Base-by-base conservation (phyloP, 2,888 invertebrate species). In the Campaea margaritaria region DNA sequence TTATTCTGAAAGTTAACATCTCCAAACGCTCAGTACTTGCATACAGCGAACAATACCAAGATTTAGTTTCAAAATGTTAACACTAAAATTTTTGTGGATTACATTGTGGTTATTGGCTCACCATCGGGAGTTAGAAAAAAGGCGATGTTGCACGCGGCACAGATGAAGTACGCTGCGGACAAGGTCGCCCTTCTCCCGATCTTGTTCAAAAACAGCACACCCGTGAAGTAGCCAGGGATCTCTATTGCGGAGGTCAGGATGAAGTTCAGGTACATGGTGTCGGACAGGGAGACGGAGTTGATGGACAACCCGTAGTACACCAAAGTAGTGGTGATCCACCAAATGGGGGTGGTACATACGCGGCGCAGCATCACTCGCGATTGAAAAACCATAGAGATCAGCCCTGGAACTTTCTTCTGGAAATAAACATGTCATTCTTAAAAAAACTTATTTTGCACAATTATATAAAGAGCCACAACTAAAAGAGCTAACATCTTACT, bases 231-330 rank as follows among this genome's bases (percentile, higher is more conserved):
- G 0, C 95, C 96, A 0, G 96, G 96, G 60, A 96, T 94, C 81
- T 96, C 96, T 15, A 95, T 93, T 13, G 93, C 82, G 0, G 93
- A 86, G 0, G 94, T 94, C 53, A 95, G 76, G 45, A 96, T 95
- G 76, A 74, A 97, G 85, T 96, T 97, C 5, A 95, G 76, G 79
- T 96, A 95, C 81, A 95, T 95, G 73, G 96, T 94, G 16, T 96
- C 96, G 4, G 95, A 94, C 36, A 97, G 86, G 0, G 95, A 93
- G 0, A 96, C 95, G 0, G 96, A 95, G 85, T 96, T 96, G 64
- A 97, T 91, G n/a, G 96, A 96, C 16, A 97, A 86, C 0, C 97
- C 97, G 74, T 96, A 96, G 85, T 96, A 97, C 10, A 96, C 95
- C 70, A 97, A 94, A 0, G 96, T 95, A 65, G 95, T 95, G 1